Base-by-base conservation (phyloP, 2,797 vertebrate species). In the Anolis apletophallus region DNA sequence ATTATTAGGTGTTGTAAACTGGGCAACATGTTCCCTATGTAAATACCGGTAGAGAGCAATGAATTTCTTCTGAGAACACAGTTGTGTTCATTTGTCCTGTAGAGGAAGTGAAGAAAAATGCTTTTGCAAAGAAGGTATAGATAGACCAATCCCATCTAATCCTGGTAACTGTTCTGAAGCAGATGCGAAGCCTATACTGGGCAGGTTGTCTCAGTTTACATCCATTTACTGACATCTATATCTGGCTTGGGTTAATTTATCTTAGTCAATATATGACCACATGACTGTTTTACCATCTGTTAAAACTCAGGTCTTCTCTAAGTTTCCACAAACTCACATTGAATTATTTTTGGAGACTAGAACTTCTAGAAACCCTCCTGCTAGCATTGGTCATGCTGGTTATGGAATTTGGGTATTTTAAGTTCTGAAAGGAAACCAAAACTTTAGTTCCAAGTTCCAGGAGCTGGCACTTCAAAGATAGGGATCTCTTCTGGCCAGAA, bases 31-130 rank as follows among this genome's bases (percentile, higher is more conserved):
- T 79, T 87, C 79, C 78, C 76, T 79, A 76, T 0, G 0, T 91
- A 92, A 88, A 80, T 88, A n/a, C n/a, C n/a, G n/a, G n/a, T n/a
- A 83, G 89, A 92, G 88, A 88, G 91, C 81, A 87, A 77, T 5
- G 88, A 88, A 91, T 21, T 94, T 89, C 81, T 92, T 91, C 82
- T 73, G 77, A 0, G 64, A 89, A 91, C 80, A 89, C 89, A 34
- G 78, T 36, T 64, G 0, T 3, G 52, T n/a, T 46, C 71, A 57
- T 72, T 81, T 73, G 71, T 73, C 71, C 71, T 40, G 71, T 72
- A 73, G 36, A 73, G 17, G 36, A 73, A 73, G 2, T 12, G 26
- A 64, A 64, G 23, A 64, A 26, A 73, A 73, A 23, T 87, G 36
- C 83, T 83, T 26, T 55, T 36, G 0, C 19, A 75, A 91, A 86